Conservation (phyloP, 2,888 invertebrate species). For the Cephonodes hylas region DNA sequence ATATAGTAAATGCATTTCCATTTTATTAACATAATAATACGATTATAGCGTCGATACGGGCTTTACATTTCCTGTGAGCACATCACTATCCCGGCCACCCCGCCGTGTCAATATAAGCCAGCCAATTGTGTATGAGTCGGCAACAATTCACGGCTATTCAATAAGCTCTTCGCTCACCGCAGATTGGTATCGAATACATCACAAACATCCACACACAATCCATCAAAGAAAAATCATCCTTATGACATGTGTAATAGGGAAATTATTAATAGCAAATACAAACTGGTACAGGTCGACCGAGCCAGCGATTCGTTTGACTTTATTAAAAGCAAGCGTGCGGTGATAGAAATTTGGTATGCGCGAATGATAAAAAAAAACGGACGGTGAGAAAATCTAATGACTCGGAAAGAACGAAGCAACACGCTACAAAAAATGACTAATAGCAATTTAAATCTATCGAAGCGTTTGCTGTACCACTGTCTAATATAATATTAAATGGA, state of each 20-base stretch:
- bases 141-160: slow-evolving; percentile 71
- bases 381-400: slow-evolving; percentile 39
- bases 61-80: slow-evolving; percentile 8
- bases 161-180: slow-evolving; percentile 63
- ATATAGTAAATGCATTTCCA: background rate
- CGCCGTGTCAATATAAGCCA: slow-evolving; percentile 69
- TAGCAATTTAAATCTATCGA: slow-evolving; percentile 17
- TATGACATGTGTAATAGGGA: slow-evolving; percentile 17
- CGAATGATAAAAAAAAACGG: slow-evolving; percentile 32
- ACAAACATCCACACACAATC: slow-evolving; percentile 23
- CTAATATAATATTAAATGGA: slow-evolving; percentile 14
- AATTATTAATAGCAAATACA: background rate
- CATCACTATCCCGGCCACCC: slow-evolving; percentile 61
- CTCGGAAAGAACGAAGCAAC: slow-evolving; percentile 30
- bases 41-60: background rate
- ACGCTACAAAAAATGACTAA: slow-evolving; percentile 24
- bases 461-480: slow-evolving; percentile 12
- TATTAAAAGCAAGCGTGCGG: slow-evolving; percentile 37
- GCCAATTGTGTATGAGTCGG: slow-evolving; percentile 72
- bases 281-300: slow-evolving; percentile 11
- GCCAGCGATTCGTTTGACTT: slow-evolving; percentile 27
- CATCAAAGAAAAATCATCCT: slow-evolving; percentile 23
- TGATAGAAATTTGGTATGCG: slow-evolving; percentile 44
- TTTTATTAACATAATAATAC: background rate
- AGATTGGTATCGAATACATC: slow-evolving; percentile 60